Conservation (phyloP, 2,113 vertebrate species). For the Ictalurus punctatus region DNA sequence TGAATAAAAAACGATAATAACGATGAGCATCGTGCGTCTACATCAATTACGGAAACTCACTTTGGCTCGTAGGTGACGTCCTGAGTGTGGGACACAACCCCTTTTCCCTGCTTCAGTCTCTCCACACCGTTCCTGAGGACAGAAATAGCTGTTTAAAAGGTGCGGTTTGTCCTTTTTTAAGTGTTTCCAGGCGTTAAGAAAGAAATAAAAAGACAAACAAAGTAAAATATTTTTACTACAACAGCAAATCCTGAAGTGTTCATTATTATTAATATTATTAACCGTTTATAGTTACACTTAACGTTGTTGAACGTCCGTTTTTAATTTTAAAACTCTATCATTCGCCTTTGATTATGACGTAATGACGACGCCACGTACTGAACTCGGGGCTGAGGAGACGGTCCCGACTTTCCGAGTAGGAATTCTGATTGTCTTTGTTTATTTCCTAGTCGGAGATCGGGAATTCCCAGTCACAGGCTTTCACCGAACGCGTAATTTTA, state of each 20-base stretch:
- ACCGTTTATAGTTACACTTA: background rate
- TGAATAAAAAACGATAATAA: background rate
- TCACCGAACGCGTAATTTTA: background rate
- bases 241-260: background rate
- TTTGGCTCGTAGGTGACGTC: conserved; percentile 84
- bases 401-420: background rate
- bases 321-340: no score
- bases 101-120: conserved; percentile 79
- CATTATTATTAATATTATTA: background rate
- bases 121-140: conserved; percentile 90
- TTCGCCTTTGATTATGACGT: no score
- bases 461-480: background rate
- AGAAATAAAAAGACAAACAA: background rate
- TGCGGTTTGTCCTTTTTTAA: background rate
- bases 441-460: background rate
- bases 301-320: background rate
- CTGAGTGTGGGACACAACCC: conserved; percentile 73
- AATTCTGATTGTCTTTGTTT: background rate
- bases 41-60: conserved; percentile 64
- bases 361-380: no score
- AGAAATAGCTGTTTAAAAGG: background rate
- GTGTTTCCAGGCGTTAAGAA: background rate
- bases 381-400: background rate
- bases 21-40: background rate
- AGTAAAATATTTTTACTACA: background rate